phyloP scores from a whole-genome alignment of 2,113 vertebrate species.

The Colaptes auratus region DNA sequence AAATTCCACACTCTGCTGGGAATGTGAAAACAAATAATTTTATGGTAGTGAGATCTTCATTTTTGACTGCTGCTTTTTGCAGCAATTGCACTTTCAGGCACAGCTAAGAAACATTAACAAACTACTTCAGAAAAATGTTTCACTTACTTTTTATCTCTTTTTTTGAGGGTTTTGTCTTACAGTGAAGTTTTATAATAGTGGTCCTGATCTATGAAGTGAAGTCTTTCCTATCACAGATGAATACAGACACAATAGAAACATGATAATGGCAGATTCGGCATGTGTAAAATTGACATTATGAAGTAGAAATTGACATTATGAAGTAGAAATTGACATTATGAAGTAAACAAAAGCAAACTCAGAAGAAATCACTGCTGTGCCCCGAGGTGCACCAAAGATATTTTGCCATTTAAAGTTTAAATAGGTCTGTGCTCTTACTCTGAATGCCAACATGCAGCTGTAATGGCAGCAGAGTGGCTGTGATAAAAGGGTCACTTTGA shows the following conservation, averaged over 20 bases:
- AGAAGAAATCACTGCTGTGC: not conserved
- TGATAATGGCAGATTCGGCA: not conserved
- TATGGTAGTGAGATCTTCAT: not conserved
- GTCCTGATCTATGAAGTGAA: not conserved
- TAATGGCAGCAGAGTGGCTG: not conserved
- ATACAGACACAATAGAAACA: not conserved
- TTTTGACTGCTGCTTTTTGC: not conserved
- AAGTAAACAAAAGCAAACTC: conserved; percentile 3
- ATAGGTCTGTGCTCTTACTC: not conserved
- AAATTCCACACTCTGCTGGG: not conserved
- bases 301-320: conserved; percentile 15
- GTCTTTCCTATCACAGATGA: not conserved
- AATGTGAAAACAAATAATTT: not conserved
- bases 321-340: conserved; percentile 16
- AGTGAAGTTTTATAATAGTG: not conserved
- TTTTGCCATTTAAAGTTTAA: conserved; percentile 58
- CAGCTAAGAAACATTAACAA: not conserved
- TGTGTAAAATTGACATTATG: conserved; percentile 10
- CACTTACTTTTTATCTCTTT: not conserved
- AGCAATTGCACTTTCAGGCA: not conserved
- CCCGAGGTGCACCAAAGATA: not conserved
- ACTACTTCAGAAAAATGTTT: not conserved
- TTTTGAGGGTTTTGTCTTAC: not conserved
- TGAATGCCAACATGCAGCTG: not conserved
- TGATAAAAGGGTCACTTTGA: conserved; percentile 9